Conservation (phyloP, 1,140 invertebrate genomes). For the Drosophila nigrodunni region DNA sequence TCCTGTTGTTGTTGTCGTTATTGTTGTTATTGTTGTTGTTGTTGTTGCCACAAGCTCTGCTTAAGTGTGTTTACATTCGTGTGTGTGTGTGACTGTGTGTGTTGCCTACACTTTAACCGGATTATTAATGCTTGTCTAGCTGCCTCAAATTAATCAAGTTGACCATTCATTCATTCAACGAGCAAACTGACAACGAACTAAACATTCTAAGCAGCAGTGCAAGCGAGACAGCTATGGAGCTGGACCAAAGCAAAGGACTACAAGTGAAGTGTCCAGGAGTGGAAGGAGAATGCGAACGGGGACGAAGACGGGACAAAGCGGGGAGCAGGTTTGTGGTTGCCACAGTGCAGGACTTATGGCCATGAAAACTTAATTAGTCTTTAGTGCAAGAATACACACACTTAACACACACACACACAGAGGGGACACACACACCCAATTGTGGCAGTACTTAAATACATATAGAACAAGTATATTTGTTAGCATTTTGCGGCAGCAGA, state of each 20-base stretch:
- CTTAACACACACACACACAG: constrained; percentile 18
- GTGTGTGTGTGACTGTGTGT: constrained; percentile 43
- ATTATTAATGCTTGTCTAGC: constrained; percentile 82
- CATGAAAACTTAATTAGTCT: constrained; percentile 82
- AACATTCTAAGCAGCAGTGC: neutral
- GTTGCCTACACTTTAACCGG: constrained; percentile 75
- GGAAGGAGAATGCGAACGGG: neutral
- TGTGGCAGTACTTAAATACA: neutral
- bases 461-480: constrained; percentile 4
- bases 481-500: constrained; percentile 17
- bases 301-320: no score
- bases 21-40: constrained; percentile 48
- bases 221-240: neutral
- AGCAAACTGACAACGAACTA: constrained; percentile 49
- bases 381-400: constrained; percentile 63
- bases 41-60: constrained; percentile 66
- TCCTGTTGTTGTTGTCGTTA: constrained; percentile 17
- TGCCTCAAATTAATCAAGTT: constrained; percentile 81
- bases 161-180: constrained; percentile 77
- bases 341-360: constrained; percentile 38
- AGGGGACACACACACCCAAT: neutral
- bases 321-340: no score
- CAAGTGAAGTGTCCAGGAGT: neutral
- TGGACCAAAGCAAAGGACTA: constrained; percentile 18
- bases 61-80: constrained; percentile 74